Evolutionary conservation across 2,113 vertebrate species (phyloP).

Genomic region (Heptranchias perlo): DNA sequence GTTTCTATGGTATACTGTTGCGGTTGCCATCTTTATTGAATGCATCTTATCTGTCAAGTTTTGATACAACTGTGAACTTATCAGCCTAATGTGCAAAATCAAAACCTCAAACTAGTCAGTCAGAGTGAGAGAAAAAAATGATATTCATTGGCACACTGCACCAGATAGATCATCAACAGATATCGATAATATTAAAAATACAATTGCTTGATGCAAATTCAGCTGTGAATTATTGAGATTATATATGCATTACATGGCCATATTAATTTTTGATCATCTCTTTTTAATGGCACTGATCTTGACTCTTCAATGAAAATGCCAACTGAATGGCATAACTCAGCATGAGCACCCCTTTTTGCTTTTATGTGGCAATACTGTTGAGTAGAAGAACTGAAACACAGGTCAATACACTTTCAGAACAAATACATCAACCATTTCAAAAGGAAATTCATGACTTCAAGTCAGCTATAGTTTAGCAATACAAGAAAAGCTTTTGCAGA

Average conservation of each 20-base stretch:
- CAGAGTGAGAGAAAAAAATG: background rate
- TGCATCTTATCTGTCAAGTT: background rate
- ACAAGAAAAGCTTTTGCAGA: background rate
- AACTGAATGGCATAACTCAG: background rate
- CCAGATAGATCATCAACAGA: background rate
- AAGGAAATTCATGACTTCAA: background rate
- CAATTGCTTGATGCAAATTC: background rate
- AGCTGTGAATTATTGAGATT: background rate
- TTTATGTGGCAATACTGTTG: background rate
- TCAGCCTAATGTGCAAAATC: background rate
- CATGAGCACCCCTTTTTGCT: background rate
- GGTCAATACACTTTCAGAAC: background rate
- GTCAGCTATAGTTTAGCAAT: background rate
- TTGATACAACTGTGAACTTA: conserved; percentile 1
- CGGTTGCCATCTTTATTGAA: background rate
- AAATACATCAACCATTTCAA: background rate
- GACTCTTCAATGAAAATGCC: background rate
- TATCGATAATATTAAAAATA: background rate
- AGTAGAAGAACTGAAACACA: background rate
- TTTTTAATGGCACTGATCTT: background rate
- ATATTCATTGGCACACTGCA: background rate
- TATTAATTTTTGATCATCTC: background rate
- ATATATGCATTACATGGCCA: background rate
- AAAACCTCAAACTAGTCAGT: conserved; percentile 30
- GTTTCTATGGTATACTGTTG: background rate